Conservation (phyloP, 2,797 vertebrate species). For the Anguilla obscura region DNA sequence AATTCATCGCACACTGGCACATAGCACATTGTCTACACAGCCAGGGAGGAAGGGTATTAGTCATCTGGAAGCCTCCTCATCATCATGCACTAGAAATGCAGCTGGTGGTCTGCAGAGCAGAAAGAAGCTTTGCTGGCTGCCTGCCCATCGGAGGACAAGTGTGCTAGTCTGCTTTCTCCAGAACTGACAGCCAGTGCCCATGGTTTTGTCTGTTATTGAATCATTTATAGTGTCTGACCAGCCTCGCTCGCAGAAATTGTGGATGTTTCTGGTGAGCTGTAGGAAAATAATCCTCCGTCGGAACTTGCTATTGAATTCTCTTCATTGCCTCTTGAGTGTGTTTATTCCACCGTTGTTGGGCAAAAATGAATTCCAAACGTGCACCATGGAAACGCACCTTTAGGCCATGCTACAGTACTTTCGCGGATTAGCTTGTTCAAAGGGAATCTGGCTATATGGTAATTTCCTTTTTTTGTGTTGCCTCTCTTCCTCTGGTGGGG, state of each 20-base stretch:
- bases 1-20: background rate
- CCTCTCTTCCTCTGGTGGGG: background rate
- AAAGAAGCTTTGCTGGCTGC: background rate
- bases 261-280: background rate
- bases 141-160: background rate
- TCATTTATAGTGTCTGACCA: background rate
- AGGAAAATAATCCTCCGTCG: background rate
- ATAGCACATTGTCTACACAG: background rate
- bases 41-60: background rate
- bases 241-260: background rate
- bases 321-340: background rate
- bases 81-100: background rate
- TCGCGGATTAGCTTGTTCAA: conserved; percentile 6
- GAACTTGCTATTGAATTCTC: background rate
- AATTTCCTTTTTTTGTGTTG: background rate
- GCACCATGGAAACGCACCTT: conserved; percentile 13
- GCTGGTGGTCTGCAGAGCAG: background rate
- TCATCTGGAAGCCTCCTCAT: background rate
- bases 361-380: conserved; percentile 3
- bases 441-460: background rate
- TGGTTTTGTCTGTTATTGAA: background rate
- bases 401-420: conserved; percentile 14
- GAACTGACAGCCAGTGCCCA: background rate
- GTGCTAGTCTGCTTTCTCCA: background rate
- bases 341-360: background rate